A percentile compares a stretch with the other conserved stretches of the same genome.
Conservation (phyloP, 2,113 vertebrate species). For the Oreotrochilus melanogaster region DNA sequence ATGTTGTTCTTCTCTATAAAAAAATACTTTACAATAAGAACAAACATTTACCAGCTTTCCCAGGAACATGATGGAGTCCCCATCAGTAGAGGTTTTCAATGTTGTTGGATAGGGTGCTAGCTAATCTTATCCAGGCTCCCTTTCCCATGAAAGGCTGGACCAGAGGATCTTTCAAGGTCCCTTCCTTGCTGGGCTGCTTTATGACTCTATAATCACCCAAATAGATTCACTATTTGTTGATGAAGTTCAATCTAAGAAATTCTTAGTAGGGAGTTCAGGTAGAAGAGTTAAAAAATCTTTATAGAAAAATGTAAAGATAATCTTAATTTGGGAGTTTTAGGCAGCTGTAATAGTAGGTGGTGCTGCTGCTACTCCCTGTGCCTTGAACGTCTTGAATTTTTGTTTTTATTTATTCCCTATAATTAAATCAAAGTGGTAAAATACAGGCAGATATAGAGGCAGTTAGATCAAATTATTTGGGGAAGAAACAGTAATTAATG, state of each 20-base stretch:
- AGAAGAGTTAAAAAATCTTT: not conserved
- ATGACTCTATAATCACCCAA: not conserved
- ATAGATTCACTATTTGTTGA: not conserved
- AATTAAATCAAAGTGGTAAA: not conserved
- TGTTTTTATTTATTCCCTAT: not conserved
- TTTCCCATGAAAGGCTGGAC: not conserved
- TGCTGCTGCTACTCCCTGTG: not conserved
- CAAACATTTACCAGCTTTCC: not conserved
- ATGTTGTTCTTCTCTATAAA: not conserved
- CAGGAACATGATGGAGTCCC: not conserved
- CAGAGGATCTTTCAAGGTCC: accelerated
- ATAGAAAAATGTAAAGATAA: not conserved
- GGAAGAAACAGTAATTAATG: not conserved
- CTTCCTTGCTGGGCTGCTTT: not conserved
- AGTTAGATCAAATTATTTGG: not conserved
- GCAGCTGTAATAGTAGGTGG: not conserved
- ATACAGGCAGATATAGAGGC: not conserved
- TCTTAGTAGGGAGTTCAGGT: not conserved
- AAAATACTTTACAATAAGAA: not conserved
- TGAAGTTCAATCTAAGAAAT: not conserved
- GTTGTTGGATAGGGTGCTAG: not conserved
- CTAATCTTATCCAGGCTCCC: not conserved
- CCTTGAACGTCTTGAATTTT: not conserved
- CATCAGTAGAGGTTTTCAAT: not conserved
- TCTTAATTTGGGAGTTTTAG: not conserved